Base-by-base conservation (phyloP, 1,140 invertebrate genomes). In the Megalonaias nervosa region DNA sequence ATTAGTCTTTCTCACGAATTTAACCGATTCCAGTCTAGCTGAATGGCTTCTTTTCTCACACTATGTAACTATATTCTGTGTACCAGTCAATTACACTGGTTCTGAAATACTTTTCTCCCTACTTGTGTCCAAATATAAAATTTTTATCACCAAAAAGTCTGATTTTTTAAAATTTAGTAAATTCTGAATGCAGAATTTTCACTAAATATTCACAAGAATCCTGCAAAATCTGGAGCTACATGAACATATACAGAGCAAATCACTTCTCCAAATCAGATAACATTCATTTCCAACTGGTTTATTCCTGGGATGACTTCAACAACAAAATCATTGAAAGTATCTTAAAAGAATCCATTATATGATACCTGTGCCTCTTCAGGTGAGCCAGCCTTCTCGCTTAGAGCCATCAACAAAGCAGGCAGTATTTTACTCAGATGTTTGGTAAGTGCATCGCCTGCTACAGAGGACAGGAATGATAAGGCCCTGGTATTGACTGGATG, bases 401-500 rank as follows among this genome's bases (percentile, higher is more conserved):
- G 91, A 16, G 96, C 95, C 2, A 94, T 93, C 74, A 99, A 92
- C 66, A 99, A 92, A 23, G 98, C 96, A 16, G 97, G 96, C 70
- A 99, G 90, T 82, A 99, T 97, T 90, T 96, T 97, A 74, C 94
- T 93, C 75, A 99, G 92, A 90, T 98, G 97, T 88, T 95, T 95
- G 3, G 96, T 97, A n/a, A 99, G 91, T 38, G 97, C 94, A 87
- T 98, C 97, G 55, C 95, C 97, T 80, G 97, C 97, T 12, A 98
- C 97, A 31, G 96, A 96, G 9, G 97, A 96, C 67, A 99, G 91
- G 83, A 97, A 95, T 9, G 97, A 97, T 21, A 99, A 90, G 9
- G 97, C 97, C 92, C 97, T 96, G 4, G 97, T 98, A 91, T 99
- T 98, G 13, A 97, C 95, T 19, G 93, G 93, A 21, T 94, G 94